These are phyloP conservation scores for Dasyurus viverrinus DNA, from an alignment of 2,113 vertebrate species.

Conservation along the genomic window DNA sequence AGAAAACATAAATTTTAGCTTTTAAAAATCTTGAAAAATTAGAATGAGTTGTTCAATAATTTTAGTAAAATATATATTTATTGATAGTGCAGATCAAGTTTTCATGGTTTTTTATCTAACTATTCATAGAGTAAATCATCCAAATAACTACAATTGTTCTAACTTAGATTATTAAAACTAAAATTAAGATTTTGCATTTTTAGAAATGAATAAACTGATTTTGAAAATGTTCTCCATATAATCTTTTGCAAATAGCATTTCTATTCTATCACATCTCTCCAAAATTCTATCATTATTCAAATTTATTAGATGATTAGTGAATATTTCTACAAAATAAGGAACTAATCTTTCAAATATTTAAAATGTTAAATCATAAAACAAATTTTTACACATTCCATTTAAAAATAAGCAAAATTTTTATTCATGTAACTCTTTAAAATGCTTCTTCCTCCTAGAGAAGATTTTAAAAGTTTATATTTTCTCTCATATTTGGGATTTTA, in stretches of 20 bases:
- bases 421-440: background rate
- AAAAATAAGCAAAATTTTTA: background rate
- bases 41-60: constrained; percentile 7
- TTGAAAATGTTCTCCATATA: background rate
- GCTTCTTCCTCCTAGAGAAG: background rate
- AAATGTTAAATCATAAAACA: background rate
- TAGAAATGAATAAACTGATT: constrained; percentile 3
- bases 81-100: constrained; percentile 25
- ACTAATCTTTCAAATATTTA: background rate
- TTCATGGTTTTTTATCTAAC: background rate
- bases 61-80: constrained; percentile 7
- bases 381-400: background rate
- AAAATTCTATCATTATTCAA: background rate
- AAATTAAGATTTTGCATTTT: constrained; percentile 41
- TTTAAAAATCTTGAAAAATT: constrained; percentile 43
- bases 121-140: background rate
- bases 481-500: background rate
- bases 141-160: background rate
- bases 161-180: constrained; percentile 29
- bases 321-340: background rate
- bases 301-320: constrained; percentile 4
- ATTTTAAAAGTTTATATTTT: constrained; percentile 16
- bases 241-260: background rate
- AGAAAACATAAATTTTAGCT: constrained; percentile 16
- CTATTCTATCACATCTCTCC: background rate